Evolutionary conservation across 2,888 invertebrate species (phyloP), one percentile per base, ranked within the genome.

Genomic region (Charanyca ferruginea): DNA sequence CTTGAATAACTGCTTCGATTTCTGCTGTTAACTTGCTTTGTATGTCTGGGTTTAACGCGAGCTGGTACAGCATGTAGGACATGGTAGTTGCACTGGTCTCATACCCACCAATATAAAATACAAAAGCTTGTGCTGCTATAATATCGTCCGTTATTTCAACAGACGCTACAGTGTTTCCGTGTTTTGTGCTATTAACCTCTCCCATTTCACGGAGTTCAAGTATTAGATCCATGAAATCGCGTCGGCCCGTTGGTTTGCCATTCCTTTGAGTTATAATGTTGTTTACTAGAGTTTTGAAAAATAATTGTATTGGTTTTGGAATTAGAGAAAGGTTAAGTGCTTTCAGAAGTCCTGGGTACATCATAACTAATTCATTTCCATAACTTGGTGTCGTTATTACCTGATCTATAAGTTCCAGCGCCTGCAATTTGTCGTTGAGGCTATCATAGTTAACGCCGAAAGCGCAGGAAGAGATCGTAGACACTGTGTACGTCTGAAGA

Each of bases 91-190:
- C 91, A 42, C 90, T 91, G 1, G 95, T 94, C 75, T 95, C 95
- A 71, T 91, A 95, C 0, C 95, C 95, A 7, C 90, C 96, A 1
- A 87, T 77, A 65, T 93, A 94, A 73, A 95, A 94, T 9, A 94
- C 83, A 73, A 94, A 92, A 1, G 91, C 90, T 75, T 95, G 94
- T 0, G 94, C 91, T 1, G 88, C 87, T n/a, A 93, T 90, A 0
- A 91, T 38, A 16, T 81, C 83, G 1, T 92, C 87, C 6, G 88
- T 88, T 11, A 92, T 69, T 67, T 89, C 85, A 11, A 89, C 11
- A 5, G 61, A 20, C 1, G 66, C 53, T 57, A 69, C 76, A 53
- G 3, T 38, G 75, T 28, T 81, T 38, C 60, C 53, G 3, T 91
- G 68, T 73, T 66, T 66, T 68, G 79, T 38, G 79, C n/a, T 83